Evolutionary conservation across 2,888 invertebrate species (phyloP), one percentile per base, ranked within the genome.

Genomic region (Drosophila basisetae): DNA sequence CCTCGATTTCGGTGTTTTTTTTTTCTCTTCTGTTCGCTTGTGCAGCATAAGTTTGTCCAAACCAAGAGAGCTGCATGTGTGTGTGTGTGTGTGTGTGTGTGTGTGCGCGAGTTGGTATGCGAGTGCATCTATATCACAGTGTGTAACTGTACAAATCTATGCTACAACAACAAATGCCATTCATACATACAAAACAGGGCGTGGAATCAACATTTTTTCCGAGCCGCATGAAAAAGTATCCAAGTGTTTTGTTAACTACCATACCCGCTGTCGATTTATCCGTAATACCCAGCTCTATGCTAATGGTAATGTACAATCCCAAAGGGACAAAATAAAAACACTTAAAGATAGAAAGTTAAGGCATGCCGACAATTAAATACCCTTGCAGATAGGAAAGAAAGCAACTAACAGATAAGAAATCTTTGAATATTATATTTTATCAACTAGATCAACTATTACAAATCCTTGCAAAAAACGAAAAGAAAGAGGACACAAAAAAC

Each of bases 221-320:
- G 75, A 92, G 91, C 89, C 93, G 93, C 89, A 92, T 93, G 92
- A 92, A 92, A 92, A 93, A 93, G 85, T 93, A 93, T 91, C 92
- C 93, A 78, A 93, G 93, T 90, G 93, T 93, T 90, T 91, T 93
- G 90, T 91, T 93, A 91, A 93, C 92, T 83, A 79, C 92, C 79
- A 91, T 93, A 83, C 92, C 93, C 89, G 92, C 91, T 84, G 91
- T 92, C 91, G 93, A 93, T 90, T 92, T 92, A 88, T 88, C 92
- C 77, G 91, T 92, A 86, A 92, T 93, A 90, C 92, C 93, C 84
- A 91, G 90, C 89, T 92, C 93, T 73, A 88, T 92, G 91, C 91
- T 93, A 91, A 92, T 92, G 93, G 93, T 93, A 93, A 93, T 84
- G 92, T 92, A 92, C 90, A 83, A 78, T 72, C 33, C 58, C 61